These are phyloP conservation scores for Muscidifurax raptorellus DNA, from an alignment of 1,140 invertebrate genomes.

Conservation along the genomic window DNA sequence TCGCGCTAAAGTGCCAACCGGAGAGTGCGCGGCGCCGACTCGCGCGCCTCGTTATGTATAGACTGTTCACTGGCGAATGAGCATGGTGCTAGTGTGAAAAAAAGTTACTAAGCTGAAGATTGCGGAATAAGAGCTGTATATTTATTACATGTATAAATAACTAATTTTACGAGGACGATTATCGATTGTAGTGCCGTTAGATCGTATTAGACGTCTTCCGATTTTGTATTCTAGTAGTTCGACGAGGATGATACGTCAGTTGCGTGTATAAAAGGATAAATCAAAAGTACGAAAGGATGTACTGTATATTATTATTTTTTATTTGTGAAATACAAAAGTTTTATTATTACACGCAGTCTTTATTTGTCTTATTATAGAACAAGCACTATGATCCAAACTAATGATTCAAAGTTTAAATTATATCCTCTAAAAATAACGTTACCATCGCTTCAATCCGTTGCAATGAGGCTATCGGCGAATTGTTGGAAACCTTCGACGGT, in stretches of 20 bases:
- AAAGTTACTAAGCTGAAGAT: slow-evolving; percentile 25
- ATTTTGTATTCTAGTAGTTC: not conserved
- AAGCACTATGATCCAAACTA: not conserved
- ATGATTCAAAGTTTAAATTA: not conserved
- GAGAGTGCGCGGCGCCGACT: not conserved
- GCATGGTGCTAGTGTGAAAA: slow-evolving; percentile 34
- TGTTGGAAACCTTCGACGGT: slow-evolving; percentile 60
- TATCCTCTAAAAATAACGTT: no score
- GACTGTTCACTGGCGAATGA: slow-evolving; percentile 25
- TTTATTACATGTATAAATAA: slow-evolving; percentile 49
- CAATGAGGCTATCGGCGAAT: slow-evolving; percentile 60
- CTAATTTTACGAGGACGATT: slow-evolving; percentile 20
- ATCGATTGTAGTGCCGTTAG: not conserved
- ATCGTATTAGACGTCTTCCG: slow-evolving; percentile 2
- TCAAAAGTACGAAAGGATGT: slow-evolving; percentile 36
- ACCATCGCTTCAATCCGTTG: slow-evolving; percentile 54
- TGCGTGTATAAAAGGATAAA: slow-evolving; percentile 38
- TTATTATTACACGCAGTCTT: slow-evolving; percentile 42
- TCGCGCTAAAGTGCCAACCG: slow-evolving; percentile 31
- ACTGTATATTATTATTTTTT: slow-evolving; percentile 43
- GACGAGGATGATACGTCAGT: no score
- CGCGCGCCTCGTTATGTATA: not conserved
- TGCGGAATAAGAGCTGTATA: slow-evolving; percentile 40
- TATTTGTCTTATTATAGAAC: not conserved
- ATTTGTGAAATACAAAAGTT: slow-evolving; percentile 50